Conservation (phyloP, 2,797 vertebrate genomes). For the Phrynocephalus forsythii region DNA sequence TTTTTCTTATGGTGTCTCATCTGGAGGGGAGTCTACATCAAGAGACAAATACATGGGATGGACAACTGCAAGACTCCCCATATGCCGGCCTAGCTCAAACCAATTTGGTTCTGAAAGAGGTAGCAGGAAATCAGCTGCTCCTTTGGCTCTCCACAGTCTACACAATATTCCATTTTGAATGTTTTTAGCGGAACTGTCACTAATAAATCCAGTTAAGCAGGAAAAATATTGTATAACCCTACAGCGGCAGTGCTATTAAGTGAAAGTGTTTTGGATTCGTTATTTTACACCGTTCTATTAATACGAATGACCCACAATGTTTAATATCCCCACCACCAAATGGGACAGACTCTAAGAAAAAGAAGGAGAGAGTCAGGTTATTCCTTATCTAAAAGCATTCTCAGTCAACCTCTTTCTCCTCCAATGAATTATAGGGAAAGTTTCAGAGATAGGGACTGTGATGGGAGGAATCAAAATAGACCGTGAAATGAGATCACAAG, state of each 20-base stretch:
- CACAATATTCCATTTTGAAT: not conserved
- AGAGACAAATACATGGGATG: not conserved
- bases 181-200: not conserved
- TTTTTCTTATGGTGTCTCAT: not conserved
- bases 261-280: not conserved
- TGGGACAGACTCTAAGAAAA: too few relatives aligned
- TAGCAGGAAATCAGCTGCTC: not conserved
- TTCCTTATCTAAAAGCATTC: not conserved
- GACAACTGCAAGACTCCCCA: not conserved
- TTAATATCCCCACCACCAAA: too few relatives aligned
- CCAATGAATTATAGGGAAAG: not conserved
- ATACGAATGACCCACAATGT: not conserved
- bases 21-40: not conserved
- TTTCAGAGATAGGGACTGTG: not conserved
- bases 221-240: not conserved
- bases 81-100: not conserved
- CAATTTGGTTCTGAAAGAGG: not conserved
- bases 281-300: not conserved
- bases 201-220: not conserved
- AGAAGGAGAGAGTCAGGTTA: not conserved
- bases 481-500: not conserved
- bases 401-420: not conserved
- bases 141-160: not conserved
- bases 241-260: not conserved
- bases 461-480: not conserved